Evolutionary conservation across 2,113 vertebrate genomes (phyloP).

Genomic region (Hemibagrus wyckioides): DNA sequence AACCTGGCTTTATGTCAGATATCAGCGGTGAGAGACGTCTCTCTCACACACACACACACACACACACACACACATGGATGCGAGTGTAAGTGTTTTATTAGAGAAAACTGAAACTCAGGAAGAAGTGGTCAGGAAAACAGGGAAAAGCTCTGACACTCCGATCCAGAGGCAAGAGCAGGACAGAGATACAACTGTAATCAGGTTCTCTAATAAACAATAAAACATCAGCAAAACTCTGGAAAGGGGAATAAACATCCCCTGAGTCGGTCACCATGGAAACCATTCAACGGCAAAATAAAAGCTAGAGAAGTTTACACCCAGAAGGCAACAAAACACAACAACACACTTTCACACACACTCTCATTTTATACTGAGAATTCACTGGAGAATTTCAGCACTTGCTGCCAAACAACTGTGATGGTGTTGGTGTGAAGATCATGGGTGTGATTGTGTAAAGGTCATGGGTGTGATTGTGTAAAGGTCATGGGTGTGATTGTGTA

Average conservation of each 20-base stretch:
- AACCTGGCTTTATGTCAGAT: not conserved
- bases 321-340: not conserved
- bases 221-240: not conserved
- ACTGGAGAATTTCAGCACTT: not conserved
- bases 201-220: not conserved
- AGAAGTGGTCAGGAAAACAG: not conserved
- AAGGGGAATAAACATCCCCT: not conserved
- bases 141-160: not conserved
- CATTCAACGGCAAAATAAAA: not conserved
- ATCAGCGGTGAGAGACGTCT: too few relatives aligned
- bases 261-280: not conserved
- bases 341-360: not conserved
- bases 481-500: not conserved
- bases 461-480: not conserved
- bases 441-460: too few relatives aligned
- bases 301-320: not conserved
- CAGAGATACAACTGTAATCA: not conserved
- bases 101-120: not conserved
- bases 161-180: not conserved
- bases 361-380: too few relatives aligned
- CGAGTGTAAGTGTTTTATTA: not conserved
- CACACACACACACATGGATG: not conserved
- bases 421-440: not conserved
- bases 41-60: too few relatives aligned
- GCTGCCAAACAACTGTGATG: not conserved